Percentiles rank a stretch among this genome's conserved stretches.
These are phyloP conservation scores for Dryocosmus kuriphilus DNA, from an alignment of 2,888 invertebrate genomes.

Conservation along the genomic window DNA sequence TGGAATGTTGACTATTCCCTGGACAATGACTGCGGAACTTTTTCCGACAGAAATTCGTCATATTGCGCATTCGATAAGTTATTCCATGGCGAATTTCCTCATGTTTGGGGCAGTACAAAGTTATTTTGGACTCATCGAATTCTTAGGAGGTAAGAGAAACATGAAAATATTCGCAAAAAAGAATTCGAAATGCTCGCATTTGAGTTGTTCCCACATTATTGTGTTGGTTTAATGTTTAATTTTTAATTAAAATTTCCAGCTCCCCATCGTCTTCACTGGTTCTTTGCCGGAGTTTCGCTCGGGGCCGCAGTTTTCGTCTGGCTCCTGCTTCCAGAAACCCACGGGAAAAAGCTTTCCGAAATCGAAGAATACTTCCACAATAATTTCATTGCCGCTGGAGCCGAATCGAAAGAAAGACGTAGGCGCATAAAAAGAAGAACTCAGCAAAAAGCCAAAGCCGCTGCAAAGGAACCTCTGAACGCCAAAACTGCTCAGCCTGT, in stretches of 20 bases:
- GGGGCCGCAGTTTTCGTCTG: constrained; percentile 76
- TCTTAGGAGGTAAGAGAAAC: constrained; percentile 68
- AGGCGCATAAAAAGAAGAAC: constrained; percentile 59
- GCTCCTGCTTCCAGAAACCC: constrained; percentile 79
- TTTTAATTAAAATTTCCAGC: constrained; percentile 74
- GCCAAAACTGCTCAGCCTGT: constrained; percentile 64
- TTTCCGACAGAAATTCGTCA: constrained; percentile 82
- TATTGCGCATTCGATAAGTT: constrained; percentile 81
- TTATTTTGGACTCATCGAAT: constrained; percentile 72
- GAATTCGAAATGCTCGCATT: too few species aligned
- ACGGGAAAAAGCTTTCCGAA: constrained; percentile 77
- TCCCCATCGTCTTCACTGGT: constrained; percentile 80
- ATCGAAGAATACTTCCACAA: constrained; percentile 78
- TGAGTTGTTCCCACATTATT: too few species aligned
- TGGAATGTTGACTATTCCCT: constrained; percentile 81
- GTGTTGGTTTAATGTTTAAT: background rate
- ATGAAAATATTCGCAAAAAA: constrained; percentile 1
- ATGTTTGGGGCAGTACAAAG: constrained; percentile 81
- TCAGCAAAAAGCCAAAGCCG: constrained; percentile 60
- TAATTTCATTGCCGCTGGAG: constrained; percentile 71
- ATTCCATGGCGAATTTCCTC: constrained; percentile 80
- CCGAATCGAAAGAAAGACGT: constrained; percentile 66
- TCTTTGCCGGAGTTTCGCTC: constrained; percentile 79
- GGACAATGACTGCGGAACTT: constrained; percentile 84
- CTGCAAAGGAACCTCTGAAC: constrained; percentile 67